Base-by-base conservation (phyloP, 2,888 invertebrate species). In the Eupsilia transversa region DNA sequence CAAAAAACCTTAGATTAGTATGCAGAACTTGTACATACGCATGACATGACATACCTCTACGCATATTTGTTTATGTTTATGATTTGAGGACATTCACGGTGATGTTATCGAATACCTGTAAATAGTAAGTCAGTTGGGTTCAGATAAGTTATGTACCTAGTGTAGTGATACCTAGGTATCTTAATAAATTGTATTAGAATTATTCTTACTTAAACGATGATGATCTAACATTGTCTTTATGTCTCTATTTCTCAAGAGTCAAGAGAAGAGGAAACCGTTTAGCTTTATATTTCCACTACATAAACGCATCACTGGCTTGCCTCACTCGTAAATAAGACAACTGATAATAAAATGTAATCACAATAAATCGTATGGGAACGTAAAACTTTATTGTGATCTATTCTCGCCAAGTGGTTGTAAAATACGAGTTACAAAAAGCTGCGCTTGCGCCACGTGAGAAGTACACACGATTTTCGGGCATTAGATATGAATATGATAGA, bases 1-100 rank as follows among this genome's bases (percentile, higher is more conserved):
- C 65, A 63, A 72, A 73, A 75, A 68, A 33, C 30, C 43, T 66
- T 68, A 56, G 52, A 63, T 79, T 81, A 74, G 64, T 77, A 85
- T 84, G 71, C 79, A 72, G 56, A 35, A 54, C 52, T 27, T 66
- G 79, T 75, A 43, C 23, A 30, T 49, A 20, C 20, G 75, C 27
- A 72, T 86, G 61, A 67, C 38, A 67, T 73, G 56, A 52, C 66
- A 63, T 57, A 71, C 46, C 52, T 59, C 12, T 56, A 64, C 75
- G 59, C 57, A 27, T 65, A 61, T 65, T 57, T 43, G 54, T 65
- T 74, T 68, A 69, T 67, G 41, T 77, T 49, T 49, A 60, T 66
- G 17, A 61, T 65, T 69, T 84, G 59, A 59, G 30, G 64, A 74
- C 68, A 64, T 64, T 14, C 12, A 63, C 30, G 38, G 12, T 30